Evolutionary conservation across 2,888 invertebrate genomes (phyloP).

Genomic region (Eutolmus rufibarbis): DNA sequence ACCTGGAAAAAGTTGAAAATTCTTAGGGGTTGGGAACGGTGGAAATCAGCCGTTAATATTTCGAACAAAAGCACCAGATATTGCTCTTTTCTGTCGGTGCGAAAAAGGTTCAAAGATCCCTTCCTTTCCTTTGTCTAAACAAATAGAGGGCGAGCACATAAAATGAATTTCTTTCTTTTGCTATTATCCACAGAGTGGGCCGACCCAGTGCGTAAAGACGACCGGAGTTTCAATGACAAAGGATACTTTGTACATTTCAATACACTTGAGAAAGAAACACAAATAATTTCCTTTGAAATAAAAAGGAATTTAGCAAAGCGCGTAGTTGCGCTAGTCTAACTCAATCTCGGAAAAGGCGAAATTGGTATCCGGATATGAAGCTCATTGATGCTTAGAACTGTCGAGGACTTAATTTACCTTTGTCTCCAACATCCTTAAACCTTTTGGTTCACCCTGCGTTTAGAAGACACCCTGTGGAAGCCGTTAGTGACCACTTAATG

Average conservation of each 20-base stretch:
- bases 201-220: background rate
- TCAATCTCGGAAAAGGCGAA: background rate
- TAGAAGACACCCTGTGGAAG: background rate
- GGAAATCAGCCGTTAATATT: background rate
- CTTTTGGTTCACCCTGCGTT: background rate
- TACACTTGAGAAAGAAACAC: conserved; percentile 6
- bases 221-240: background rate
- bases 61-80: background rate
- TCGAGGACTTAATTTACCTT: conserved; percentile 6
- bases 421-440: background rate
- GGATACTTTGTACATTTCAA: conserved; percentile 19
- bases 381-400: background rate
- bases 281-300: conserved; percentile 25
- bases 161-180: background rate
- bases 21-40: background rate
- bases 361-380: background rate
- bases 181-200: background rate
- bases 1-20: background rate
- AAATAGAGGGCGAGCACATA: background rate
- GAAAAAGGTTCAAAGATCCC: background rate
- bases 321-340: background rate
- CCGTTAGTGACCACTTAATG: conserved; percentile 1
- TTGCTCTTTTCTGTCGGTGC: background rate
- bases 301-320: conserved; percentile 5
- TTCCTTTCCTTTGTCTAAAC: background rate